Conservation (phyloP, 2,888 invertebrate genomes). For the Philereme transversata region DNA sequence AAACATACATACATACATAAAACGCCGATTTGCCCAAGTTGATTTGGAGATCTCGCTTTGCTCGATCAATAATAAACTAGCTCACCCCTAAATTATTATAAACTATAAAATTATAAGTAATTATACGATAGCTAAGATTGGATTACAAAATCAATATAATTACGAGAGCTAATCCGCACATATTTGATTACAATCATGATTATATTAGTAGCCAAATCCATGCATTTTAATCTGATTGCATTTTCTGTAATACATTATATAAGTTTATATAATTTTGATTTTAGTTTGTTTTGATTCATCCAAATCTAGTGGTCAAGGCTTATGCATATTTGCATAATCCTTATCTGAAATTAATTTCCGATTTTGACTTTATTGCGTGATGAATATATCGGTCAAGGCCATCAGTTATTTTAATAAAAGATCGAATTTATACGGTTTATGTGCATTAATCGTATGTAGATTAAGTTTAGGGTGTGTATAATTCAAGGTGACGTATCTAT, state of each 20-base stretch:
- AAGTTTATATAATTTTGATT: background rate
- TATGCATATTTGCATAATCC: constrained; percentile 9
- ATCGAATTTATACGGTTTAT: constrained; percentile 12
- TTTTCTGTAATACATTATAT: background rate
- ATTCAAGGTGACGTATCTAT: constrained; percentile 18
- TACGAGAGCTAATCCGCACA: too few relatives aligned
- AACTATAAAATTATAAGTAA: too few relatives aligned
- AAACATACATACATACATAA: too few relatives aligned
- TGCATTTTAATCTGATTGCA: too few relatives aligned
- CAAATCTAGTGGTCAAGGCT: constrained; percentile 13
- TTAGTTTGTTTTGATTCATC: constrained; percentile 3
- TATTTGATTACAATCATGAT: too few relatives aligned
- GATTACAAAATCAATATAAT: too few relatives aligned
- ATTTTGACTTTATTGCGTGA: constrained; percentile 20
- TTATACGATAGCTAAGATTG: too few relatives aligned
- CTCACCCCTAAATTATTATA: too few relatives aligned
- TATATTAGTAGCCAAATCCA: too few relatives aligned
- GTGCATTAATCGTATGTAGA: constrained; percentile 19
- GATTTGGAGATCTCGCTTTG: too few relatives aligned
- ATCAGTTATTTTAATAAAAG: constrained; percentile 13
- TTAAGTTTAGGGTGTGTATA: constrained; percentile 16
- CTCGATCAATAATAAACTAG: too few relatives aligned
- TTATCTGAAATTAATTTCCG: constrained; percentile 10
- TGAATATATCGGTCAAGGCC: constrained; percentile 24
- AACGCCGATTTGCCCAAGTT: too few relatives aligned